Conservation (phyloP, 1,140 invertebrate genomes). For the Leptopilina boulardi region DNA sequence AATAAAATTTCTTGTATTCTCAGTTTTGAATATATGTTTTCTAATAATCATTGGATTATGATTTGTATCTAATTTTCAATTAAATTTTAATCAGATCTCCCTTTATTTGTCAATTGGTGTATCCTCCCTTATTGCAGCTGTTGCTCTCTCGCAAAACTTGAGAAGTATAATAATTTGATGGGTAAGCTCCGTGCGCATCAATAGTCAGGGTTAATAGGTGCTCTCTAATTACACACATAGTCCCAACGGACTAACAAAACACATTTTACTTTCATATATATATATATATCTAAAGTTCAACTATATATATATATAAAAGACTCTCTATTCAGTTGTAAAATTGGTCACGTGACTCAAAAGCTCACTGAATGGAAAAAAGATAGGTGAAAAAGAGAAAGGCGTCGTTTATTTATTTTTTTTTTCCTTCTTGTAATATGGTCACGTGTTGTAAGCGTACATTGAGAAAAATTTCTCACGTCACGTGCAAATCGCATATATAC, state of each 20-base stretch:
- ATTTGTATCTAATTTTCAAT: background rate
- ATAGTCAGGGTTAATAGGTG: background rate
- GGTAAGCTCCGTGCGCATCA: slow-evolving; percentile 28
- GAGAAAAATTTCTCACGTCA: slow-evolving; percentile 4
- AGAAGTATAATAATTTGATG: slow-evolving; percentile 37
- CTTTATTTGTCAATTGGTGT: background rate
- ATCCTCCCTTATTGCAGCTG: background rate
- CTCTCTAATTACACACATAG: slow-evolving; percentile 54
- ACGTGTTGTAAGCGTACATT: background rate
- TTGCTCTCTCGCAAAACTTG: slow-evolving; percentile 8
- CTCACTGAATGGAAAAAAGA: slow-evolving; percentile 46
- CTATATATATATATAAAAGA: slow-evolving; percentile 34
- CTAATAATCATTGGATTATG: background rate
- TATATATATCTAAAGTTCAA: background rate
- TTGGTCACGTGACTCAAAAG: slow-evolving; percentile 65
- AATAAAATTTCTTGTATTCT: too few relatives aligned
- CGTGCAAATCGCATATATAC: slow-evolving; percentile 3
- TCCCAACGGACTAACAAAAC: slow-evolving; percentile 53
- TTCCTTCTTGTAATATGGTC: background rate
- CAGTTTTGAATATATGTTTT: too few relatives aligned
- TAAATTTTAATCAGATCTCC: background rate
- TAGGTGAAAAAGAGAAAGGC: slow-evolving; percentile 14
- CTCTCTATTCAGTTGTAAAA: slow-evolving; percentile 57
- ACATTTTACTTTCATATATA: slow-evolving; percentile 46
- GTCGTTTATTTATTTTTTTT: background rate